These are phyloP conservation scores for Dicentrarchus labrax DNA, from an alignment of 2,113 vertebrate genomes.

Conservation along the genomic window DNA sequence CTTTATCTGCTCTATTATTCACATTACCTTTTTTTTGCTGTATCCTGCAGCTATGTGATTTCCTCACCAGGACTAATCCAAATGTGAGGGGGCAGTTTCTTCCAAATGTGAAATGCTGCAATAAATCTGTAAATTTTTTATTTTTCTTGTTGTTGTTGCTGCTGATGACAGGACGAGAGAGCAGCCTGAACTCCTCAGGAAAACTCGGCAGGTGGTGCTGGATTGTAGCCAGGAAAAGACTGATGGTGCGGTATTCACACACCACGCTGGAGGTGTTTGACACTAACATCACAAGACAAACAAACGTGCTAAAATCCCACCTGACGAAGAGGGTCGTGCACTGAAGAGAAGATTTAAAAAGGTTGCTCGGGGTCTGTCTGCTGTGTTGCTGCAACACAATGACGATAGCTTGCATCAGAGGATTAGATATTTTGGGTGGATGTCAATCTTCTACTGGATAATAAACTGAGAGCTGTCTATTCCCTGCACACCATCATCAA, in stretches of 20 bases:
- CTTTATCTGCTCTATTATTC: constrained; percentile 2
- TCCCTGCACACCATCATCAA: constrained; percentile 9
- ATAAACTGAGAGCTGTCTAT: not conserved
- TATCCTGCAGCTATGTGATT: constrained; percentile 2
- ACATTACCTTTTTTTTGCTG: not conserved
- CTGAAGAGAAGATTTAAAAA: constrained; percentile 28
- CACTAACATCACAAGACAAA: constrained; percentile 37
- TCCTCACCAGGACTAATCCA: not conserved
- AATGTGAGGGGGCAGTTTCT: not conserved
- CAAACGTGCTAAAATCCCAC: constrained; percentile 2
- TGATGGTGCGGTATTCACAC: constrained; percentile 24
- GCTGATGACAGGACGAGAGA: not conserved
- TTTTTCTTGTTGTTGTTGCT: constrained; percentile 3
- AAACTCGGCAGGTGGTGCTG: constrained; percentile 45
- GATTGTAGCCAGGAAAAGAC: constrained; percentile 25
- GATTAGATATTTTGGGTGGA: not conserved
- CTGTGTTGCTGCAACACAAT: not conserved
- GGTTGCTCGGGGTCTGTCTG: not conserved
- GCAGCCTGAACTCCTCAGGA: constrained; percentile 27
- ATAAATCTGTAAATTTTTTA: constrained; percentile 6
- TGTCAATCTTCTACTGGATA: constrained; percentile 6
- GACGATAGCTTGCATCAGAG: not conserved
- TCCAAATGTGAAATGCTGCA: not conserved
- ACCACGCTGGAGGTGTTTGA: constrained; percentile 42
- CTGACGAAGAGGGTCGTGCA: constrained; percentile 2